Evolutionary conservation across 1,140 invertebrate genomes (phyloP).

Genomic region (Lanistes nyassanus): DNA sequence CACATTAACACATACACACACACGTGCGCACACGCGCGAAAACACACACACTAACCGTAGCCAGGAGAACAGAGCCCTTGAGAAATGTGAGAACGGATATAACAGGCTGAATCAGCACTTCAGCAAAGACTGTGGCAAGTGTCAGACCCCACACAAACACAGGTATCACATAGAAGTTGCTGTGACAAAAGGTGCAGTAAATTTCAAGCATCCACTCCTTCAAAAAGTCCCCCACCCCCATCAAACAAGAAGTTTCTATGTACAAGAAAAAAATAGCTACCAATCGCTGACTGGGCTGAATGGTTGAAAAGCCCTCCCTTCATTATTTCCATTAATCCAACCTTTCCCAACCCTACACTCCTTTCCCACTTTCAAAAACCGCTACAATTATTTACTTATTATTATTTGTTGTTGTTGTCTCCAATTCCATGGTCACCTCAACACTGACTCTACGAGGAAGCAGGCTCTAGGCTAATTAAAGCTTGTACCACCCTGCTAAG

Average conservation of each 20-base stretch:
- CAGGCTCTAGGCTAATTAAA: no score
- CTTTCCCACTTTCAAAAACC: background rate
- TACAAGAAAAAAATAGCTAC: no score
- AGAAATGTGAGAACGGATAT: slow-evolving; percentile 61
- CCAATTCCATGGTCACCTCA: no score
- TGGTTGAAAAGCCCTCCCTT: no score
- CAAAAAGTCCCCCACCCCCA: no score
- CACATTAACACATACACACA: background rate
- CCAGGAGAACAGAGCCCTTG: slow-evolving; percentile 60
- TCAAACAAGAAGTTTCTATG: no score
- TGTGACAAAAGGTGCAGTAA: slow-evolving; percentile 49
- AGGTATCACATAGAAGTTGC: slow-evolving; percentile 58
- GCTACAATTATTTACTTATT: no score
- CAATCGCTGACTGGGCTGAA: no score
- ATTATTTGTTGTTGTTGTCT: no score
- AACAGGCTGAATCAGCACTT: slow-evolving; percentile 58
- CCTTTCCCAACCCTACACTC: background rate
- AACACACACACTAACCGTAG: slow-evolving; percentile 51
- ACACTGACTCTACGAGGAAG: no score
- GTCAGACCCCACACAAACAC: slow-evolving; percentile 59
- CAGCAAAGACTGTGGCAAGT: slow-evolving; percentile 56
- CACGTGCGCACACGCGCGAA: background rate
- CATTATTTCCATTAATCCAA: background rate
- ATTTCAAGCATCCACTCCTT: slow-evolving; percentile 51
- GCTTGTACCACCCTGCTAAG: no score